Base-by-base conservation (phyloP, 2,888 invertebrate genomes). In the Mesorhabditis belari region DNA sequence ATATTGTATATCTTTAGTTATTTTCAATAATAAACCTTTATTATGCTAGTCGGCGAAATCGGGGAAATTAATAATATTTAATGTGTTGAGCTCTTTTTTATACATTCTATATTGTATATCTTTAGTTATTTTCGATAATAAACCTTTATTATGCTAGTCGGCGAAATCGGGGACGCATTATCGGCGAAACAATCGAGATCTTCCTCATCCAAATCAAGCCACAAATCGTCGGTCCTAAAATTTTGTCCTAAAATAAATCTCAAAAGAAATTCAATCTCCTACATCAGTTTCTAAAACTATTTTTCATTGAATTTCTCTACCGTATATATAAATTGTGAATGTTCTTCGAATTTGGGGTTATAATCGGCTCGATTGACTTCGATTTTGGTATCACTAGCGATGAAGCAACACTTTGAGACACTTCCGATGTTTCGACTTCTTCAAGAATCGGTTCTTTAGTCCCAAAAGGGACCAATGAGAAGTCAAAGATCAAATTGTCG, bases 191-290 rank as follows among this genome's bases (percentile, higher is more conserved):
- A 35, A n/a, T 35, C 44, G 44, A 35, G 44, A 23, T 70, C 70
- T 54, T 77, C 77, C 54, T 76, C 74, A 57, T 77, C 77, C n/a
- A 73, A 26, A 51, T 75, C 74, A 54, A 71, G 63, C 54, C 74
- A 67, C 49, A 76, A 63, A 55, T 77, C 77, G 60, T 77, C 77
- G 25, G 77, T 77, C 60, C 77, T 77, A 66, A 61, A 77, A 69
- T 35, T 9, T 1, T 35, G 12, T 1, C 44, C 12, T 9, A 17
- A 35, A 17, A 17, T 17, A 35, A 35, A 17, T 35, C 12, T 17
- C 12, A n/a, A n/a, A n/a, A n/a, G n/a, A n/a, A n/a, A n/a, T n/a
- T n/a, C n/a, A 35, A 35, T 35, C n/a, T 35, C 2, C 12, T 17
- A 35, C 12, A 35, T 35, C n/a, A 35, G 44, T 9, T 17, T 35